Base-by-base conservation (phyloP, 2,888 invertebrate genomes). In the Drosophila quinaria region DNA sequence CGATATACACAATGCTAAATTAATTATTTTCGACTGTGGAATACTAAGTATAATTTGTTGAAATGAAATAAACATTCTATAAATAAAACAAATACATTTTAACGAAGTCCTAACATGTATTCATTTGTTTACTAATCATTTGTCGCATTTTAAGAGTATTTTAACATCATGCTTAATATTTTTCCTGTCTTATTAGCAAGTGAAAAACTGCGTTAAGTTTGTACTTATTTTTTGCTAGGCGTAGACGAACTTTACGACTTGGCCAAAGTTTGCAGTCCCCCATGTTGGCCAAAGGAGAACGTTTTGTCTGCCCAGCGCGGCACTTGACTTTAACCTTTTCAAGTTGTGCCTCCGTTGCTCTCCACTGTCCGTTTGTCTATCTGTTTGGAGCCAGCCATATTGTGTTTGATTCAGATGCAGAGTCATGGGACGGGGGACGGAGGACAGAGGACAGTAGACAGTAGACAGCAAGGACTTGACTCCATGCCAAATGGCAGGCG, bases 241-340 rank as follows among this genome's bases (percentile, higher is more conserved):
- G 78, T 80, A 58, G 71, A 42, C 61, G 52, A 66, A 81, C 69
- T 82, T 82, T 81, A 82, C 78, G 78, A 75, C 80, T 83, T 86
- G 68, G 52, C 65, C 49, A 49, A 86, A 85, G 73, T 77, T 74
- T 66, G 61, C 42, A 11, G 60, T 25, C 10, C 39, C 15, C 37
- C n/a, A 13, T 8, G 13, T 22, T 49, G 11, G 25, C 25, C 31
- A n/a, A 44, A 25, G 33, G 8, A 19, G 44, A 49, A 41, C 63
- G 44, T 66, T 67, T 65, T 74, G 80, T 70, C 78, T 68, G 50
- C 58, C 50, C 63, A 41, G 25, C 63, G 66, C 66, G 66, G 55
- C 72, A 77, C 72, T 77, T 77, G 76, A 70, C 78, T 78, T 74
- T 68, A 78, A 78, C 78, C 78, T 78, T 80, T 74, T 67, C 62